Base-by-base conservation (phyloP, 2,797 vertebrate species). In the Delichon dasypus region DNA sequence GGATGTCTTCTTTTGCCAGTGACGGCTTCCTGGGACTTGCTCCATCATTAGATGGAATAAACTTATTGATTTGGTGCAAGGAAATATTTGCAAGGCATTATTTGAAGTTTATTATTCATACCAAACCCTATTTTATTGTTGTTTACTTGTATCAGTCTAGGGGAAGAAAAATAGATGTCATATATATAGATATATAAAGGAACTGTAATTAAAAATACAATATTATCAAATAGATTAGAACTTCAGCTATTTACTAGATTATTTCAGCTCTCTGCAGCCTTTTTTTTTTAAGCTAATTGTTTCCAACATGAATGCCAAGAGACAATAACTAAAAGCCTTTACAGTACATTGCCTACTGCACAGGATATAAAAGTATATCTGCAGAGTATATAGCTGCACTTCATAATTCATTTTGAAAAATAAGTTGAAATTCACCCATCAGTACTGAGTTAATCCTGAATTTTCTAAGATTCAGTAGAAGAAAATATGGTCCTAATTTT, bases 391-490 rank as follows among this genome's bases (percentile, higher is more conserved):
- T 70, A 70, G 12, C 22, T 65, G 57, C 48, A 80, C 10, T 75
- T 91, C 40, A 48, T 83, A 32, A 65, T 58, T 95, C 0, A 57
- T 90, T 90, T 83, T 84, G 23, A 66, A 85, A 70, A 65, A 13
- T 66, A 70, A 45, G 4, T 67, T 89, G 34, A 64, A 80, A 89
- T 89, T 81, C 40, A 64, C 9, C 15, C 53, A 36, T 90, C 7
- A 81, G 62, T 66, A 38, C 36, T 64, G 72, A 89, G 34, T 34
- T 93, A 72, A 75, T 78, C 13, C 55, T 65, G 64, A 88, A 44
- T 62, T 91, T 94, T 93, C 47, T 68, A 73, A 60, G 36, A 73
- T 84, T 90, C 23, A 47, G n/a, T 71, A 51, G 67, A 88, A 91
- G 82, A 88, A 67, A 71, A 22, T 9, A 61, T 0, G 2, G 20